Conservation (phyloP, 1,140 invertebrate genomes). For the Calycopis cecrops region DNA sequence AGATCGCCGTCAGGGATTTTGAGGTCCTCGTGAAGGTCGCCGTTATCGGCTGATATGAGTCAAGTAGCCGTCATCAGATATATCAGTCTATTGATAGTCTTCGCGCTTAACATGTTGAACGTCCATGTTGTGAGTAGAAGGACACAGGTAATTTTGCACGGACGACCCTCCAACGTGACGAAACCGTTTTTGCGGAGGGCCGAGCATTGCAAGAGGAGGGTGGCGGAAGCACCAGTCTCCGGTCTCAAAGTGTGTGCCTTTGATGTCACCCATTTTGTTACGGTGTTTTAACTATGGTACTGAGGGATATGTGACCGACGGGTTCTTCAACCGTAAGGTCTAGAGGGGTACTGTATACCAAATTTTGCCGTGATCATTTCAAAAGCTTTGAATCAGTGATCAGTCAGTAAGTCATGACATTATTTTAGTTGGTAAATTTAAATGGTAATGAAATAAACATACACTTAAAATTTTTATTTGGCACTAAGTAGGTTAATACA, state of each 20-base stretch:
- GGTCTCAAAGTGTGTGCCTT: conserved; percentile 92
- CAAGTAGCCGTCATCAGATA: conserved; percentile 93
- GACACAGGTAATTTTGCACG: conserved; percentile 99
- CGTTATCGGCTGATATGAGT: conserved; percentile 95
- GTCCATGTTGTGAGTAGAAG: conserved; percentile 99
- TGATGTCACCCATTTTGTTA: conserved; percentile 86
- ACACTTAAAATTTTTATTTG: no score
- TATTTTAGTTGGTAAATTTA: no score
- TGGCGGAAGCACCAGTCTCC: conserved; percentile 96
- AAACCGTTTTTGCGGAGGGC: conserved; percentile 99
- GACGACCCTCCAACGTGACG: conserved; percentile 97
- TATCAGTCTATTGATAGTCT: conserved; percentile 96
- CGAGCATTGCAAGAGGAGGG: conserved; percentile 98
- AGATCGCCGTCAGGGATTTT: conserved; percentile 95
- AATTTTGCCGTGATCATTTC: no score
- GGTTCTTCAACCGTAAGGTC: conserved; percentile 76
- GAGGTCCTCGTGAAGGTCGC: conserved; percentile 95
- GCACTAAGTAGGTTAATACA: no score
- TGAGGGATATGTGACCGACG: conserved; percentile 74
- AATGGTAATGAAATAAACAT: no score
- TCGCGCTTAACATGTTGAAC: conserved; percentile 98
- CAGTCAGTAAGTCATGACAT: no score
- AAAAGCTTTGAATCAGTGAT: no score
- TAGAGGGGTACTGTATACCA: no score
- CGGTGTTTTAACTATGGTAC: conserved; percentile 53